Percentiles rank a stretch among this genome's conserved stretches.
Evolutionary conservation across 2,113 vertebrate genomes (phyloP).

Genomic region (Hirundichthys speculiger): DNA sequence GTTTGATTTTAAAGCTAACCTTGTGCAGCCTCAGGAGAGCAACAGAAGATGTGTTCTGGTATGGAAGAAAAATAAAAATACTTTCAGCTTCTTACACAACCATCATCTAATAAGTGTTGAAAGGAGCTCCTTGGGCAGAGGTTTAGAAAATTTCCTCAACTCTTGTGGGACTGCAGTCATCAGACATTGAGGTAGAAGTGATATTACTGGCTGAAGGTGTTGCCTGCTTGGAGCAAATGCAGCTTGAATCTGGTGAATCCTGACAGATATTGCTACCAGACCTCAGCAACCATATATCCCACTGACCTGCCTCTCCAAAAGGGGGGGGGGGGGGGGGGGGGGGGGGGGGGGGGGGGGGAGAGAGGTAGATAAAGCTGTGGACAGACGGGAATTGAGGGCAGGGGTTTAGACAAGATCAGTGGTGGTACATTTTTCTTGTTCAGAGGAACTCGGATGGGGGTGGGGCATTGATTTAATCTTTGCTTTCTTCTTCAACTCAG

Average conservation of each 20-base stretch:
- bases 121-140: slow-evolving; percentile 17
- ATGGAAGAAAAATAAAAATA: neutral
- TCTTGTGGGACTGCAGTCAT: neutral
- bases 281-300: slow-evolving; percentile 49
- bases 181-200: neutral
- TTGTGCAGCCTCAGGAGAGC: neutral
- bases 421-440: slow-evolving; percentile 66
- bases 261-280: slow-evolving; percentile 66
- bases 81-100: slow-evolving; percentile 1
- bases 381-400: slow-evolving; percentile 76
- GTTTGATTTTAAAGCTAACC: slow-evolving; percentile 1
- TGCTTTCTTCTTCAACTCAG: slow-evolving; percentile 35
- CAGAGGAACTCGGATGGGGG: slow-evolving; percentile 52
- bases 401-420: slow-evolving; percentile 62
- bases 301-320: slow-evolving; percentile 57
- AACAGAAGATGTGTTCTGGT: neutral
- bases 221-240: too few relatives aligned
- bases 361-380: slow-evolving; percentile 59
- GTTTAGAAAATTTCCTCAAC: slow-evolving; percentile 3
- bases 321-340: slow-evolving; percentile 8
- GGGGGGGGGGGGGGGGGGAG: slow-evolving; percentile 2
- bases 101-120: slow-evolving; percentile 21
- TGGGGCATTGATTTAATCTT: slow-evolving; percentile 55
- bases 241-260: too few relatives aligned
- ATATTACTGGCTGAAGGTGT: neutral